Evolutionary conservation across 2,113 vertebrate genomes (phyloP).

Genomic region (Cynoglossus semilaevis): DNA sequence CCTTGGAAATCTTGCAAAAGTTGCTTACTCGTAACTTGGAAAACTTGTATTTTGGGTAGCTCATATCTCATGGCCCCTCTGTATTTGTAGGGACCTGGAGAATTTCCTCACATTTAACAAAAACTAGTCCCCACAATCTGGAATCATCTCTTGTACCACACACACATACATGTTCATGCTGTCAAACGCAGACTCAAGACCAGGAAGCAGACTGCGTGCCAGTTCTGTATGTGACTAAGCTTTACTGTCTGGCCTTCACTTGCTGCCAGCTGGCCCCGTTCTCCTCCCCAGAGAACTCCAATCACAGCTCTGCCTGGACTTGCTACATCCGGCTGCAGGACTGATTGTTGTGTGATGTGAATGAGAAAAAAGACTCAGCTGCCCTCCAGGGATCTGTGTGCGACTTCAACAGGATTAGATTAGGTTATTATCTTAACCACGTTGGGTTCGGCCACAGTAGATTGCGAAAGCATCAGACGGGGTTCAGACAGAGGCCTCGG

Average conservation of each 20-base stretch:
- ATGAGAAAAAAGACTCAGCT: slow-evolving; percentile 1
- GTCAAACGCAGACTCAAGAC: slow-evolving; percentile 30
- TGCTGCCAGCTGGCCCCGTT: slow-evolving; percentile 54
- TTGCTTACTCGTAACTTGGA: no score
- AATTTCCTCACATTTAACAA: no score
- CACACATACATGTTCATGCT: slow-evolving; percentile 18
- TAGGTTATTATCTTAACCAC: slow-evolving; percentile 34
- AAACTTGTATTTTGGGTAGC: no score
- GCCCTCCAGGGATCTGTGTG: slow-evolving; percentile 20
- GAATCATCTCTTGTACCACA: neutral
- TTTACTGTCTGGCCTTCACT: slow-evolving; percentile 34
- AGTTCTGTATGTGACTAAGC: slow-evolving; percentile 41
- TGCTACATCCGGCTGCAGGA: slow-evolving; percentile 51
- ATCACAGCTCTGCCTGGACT: slow-evolving; percentile 35
- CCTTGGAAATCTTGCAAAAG: no score
- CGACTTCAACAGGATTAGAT: slow-evolving; percentile 32
- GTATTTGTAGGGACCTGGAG: no score
- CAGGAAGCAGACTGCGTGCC: slow-evolving; percentile 33
- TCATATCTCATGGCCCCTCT: no score
- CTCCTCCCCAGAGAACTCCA: slow-evolving; percentile 50
- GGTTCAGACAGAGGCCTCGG: slow-evolving; percentile 35
- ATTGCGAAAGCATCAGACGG: slow-evolving; percentile 7
- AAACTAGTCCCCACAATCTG: no score
- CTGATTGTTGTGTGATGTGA: slow-evolving; percentile 38
- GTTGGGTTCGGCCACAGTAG: slow-evolving; percentile 23